Evolutionary conservation across 53 echinoderm and acorn worm genomes (phyloP).

Genomic region (Astropecten irregularis): DNA sequence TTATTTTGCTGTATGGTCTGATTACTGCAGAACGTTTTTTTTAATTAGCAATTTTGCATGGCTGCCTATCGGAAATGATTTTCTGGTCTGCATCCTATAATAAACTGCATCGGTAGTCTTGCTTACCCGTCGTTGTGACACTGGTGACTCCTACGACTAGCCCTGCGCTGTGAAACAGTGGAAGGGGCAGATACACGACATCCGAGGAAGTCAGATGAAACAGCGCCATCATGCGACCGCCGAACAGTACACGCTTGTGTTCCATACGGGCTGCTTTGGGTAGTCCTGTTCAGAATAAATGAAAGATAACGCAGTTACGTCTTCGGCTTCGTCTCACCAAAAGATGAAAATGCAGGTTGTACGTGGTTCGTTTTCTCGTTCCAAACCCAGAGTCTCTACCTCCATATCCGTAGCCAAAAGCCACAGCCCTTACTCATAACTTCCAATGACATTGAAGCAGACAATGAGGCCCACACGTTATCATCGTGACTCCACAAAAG

Average conservation of each 20-base stretch:
- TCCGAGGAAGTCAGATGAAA: slow-evolving; percentile 68
- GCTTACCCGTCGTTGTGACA: slow-evolving; percentile 60
- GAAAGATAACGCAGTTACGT: not conserved
- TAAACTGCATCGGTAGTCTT: no score
- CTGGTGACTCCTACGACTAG: slow-evolving; percentile 59
- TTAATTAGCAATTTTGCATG: no score
- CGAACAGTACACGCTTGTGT: slow-evolving; percentile 11
- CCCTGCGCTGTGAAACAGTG: slow-evolving; percentile 88
- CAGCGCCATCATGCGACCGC: slow-evolving; percentile 29
- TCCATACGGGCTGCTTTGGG: slow-evolving; percentile 80
- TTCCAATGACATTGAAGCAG: no score
- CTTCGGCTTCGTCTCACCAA: not conserved
- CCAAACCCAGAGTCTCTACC: not conserved
- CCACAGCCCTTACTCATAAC: no score
- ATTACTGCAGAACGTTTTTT: no score
- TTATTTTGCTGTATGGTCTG: no score
- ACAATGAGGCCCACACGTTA: no score
- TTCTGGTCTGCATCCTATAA: no score
- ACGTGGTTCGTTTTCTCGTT: not conserved
- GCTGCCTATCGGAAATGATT: no score
- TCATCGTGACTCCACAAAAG: no score
- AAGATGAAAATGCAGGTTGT: no score
- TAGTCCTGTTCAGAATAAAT: slow-evolving; percentile 54
- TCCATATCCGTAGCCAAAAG: no score
- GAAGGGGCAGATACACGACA: slow-evolving; percentile 75